These are phyloP conservation scores for Scleropages formosus DNA, from an alignment of 2,797 vertebrate genomes.

Conservation along the genomic window DNA sequence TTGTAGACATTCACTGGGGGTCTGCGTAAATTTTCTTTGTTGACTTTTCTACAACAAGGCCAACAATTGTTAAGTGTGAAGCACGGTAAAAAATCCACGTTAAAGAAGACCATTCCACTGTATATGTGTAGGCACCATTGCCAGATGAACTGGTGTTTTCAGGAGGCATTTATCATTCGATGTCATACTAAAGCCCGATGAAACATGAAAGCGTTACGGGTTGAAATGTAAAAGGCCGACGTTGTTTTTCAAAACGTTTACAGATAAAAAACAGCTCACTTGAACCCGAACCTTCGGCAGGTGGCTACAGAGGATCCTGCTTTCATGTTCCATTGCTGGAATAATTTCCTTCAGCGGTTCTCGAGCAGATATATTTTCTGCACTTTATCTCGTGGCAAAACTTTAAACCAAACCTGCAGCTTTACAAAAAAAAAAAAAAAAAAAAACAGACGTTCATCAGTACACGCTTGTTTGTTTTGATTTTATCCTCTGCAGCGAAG, in stretches of 20 bases:
- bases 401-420: background rate
- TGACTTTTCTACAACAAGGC: too few relatives aligned
- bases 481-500: background rate
- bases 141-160: too few relatives aligned
- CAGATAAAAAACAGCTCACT: conserved; percentile 5
- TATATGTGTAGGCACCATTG: too few relatives aligned
- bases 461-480: background rate
- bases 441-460: background rate
- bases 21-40: too few relatives aligned
- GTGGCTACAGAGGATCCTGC: background rate
- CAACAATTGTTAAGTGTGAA: too few relatives aligned
- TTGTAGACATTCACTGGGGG: too few relatives aligned
- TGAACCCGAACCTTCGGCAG: background rate
- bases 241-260: background rate
- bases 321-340: conserved; percentile 4
- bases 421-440: too few relatives aligned
- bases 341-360: background rate
- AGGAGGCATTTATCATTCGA: too few relatives aligned
- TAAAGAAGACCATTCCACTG: too few relatives aligned
- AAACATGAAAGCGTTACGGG: conserved; percentile 2
- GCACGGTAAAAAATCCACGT: too few relatives aligned
- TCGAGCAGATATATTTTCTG: background rate
- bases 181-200: conserved; percentile 4
- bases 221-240: conserved; percentile 15
- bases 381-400: background rate